Base-by-base conservation (phyloP, 2,888 invertebrate genomes). In the Eilema depressum region DNA sequence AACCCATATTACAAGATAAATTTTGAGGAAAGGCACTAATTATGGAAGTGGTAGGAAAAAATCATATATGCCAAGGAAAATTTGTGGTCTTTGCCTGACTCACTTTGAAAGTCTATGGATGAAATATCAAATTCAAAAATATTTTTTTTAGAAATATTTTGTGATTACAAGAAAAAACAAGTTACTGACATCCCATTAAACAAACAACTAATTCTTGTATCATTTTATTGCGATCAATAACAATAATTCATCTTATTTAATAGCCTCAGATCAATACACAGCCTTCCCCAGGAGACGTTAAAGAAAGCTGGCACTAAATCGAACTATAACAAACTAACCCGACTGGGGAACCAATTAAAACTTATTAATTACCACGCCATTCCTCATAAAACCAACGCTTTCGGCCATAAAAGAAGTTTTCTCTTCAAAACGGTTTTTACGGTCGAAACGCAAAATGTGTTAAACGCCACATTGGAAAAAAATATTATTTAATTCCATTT, bases 361-460 rank as follows among this genome's bases (percentile, higher is more conserved):
- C 89, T 91, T 91, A 92, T 91, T 93, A 93, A 93, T 93, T 88
- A 90, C 91, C 78, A 70, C 80, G 82, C 86, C 89, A 88, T 87
- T 88, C 86, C 79, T 89, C 90, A 88, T 93, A 91, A 93, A 93
- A 83, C 83, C 84, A 77, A 76, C 88, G 87, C 89, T 75, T 72
- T 75, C 53, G 74, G 84, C 80, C 86, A 86, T 91, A 90, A 93
- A 92, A 89, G 77, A 91, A 92, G 87, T 93, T 92, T 89, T 89
- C 87, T 88, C 89, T 88, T 91, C 86, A 92, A 91, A 89, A 87
- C 87, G 86, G 86, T 87, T 89, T 66, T 33, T 37, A 66, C 59
- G 41, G 59, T 23, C 20, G 26, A 25, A 60, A 59, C 7, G 37
- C 5, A 59, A 14, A 66, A 66, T n/a, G 66, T 66, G 26, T 37